Conservation (phyloP, 1,140 invertebrate species). For the Fopius arisanus region DNA sequence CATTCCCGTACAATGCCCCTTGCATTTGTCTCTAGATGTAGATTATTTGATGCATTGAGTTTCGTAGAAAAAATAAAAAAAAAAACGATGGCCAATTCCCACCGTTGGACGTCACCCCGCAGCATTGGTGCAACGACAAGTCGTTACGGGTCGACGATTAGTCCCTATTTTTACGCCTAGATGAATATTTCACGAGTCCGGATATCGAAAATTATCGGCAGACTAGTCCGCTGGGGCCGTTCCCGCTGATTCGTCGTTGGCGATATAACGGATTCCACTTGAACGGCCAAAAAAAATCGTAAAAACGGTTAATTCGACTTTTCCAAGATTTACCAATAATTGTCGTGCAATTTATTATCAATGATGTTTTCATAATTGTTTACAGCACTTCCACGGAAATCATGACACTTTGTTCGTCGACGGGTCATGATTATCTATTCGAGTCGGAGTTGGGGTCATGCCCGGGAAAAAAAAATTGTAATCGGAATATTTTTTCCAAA, state of each 20-base stretch:
- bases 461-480: too few species aligned
- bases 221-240: not conserved
- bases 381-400: too few species aligned
- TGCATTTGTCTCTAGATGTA: conserved; percentile 4
- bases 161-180: conserved; percentile 15
- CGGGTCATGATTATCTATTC: not conserved
- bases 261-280: not conserved
- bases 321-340: too few species aligned
- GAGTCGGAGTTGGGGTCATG: not conserved
- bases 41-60: not conserved
- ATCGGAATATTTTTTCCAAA: too few species aligned
- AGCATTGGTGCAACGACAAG: conserved; percentile 12
- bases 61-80: not conserved
- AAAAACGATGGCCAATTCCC: not conserved
- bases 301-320: too few species aligned
- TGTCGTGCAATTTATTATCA: too few species aligned
- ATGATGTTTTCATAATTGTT: too few species aligned
- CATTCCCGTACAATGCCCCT: conserved; percentile 15
- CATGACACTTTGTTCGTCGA: not conserved
- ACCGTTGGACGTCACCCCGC: not conserved
- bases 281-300: too few species aligned
- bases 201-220: not conserved
- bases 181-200: not conserved
- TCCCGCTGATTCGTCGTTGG: conserved; percentile 11
- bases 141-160: conserved; percentile 30